These are phyloP conservation scores for Pelecanoides urinatrix DNA, from an alignment of 2,113 vertebrate species.

Conservation along the genomic window DNA sequence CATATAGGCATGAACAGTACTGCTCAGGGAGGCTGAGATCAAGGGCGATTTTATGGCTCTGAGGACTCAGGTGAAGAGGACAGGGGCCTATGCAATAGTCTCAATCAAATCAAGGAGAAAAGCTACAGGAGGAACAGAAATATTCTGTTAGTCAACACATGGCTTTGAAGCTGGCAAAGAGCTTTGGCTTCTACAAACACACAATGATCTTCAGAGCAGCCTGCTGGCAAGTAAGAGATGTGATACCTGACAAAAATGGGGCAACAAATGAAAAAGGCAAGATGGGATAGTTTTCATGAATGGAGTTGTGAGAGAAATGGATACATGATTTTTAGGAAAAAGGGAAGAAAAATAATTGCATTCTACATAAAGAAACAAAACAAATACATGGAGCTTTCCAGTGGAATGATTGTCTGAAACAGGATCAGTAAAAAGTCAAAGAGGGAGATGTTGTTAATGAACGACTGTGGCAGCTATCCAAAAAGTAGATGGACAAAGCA, in stretches of 20 bases:
- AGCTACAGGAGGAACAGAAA: background rate
- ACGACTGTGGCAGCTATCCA: background rate
- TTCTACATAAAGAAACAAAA: background rate
- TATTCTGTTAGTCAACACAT: background rate
- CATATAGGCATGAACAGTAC: background rate
- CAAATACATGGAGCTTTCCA: background rate
- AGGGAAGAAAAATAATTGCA: background rate
- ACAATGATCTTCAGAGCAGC: background rate
- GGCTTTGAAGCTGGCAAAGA: background rate
- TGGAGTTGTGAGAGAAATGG: background rate
- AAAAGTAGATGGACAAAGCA: background rate
- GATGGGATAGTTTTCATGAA: background rate
- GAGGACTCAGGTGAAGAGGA: background rate
- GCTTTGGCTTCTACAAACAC: background rate
- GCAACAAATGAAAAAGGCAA: background rate
- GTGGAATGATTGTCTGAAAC: background rate
- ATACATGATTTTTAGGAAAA: background rate
- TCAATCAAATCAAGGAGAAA: background rate
- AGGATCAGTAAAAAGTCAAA: background rate
- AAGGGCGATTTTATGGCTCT: background rate
- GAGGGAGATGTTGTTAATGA: background rate
- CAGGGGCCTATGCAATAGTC: background rate
- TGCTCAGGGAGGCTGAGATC: background rate
- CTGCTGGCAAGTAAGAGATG: background rate
- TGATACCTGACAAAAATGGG: background rate